Evolutionary conservation across 37 sponge, comb jelly and placozoan genomes (phyloP).

Genomic region (Halisarca cf. caerulea): DNA sequence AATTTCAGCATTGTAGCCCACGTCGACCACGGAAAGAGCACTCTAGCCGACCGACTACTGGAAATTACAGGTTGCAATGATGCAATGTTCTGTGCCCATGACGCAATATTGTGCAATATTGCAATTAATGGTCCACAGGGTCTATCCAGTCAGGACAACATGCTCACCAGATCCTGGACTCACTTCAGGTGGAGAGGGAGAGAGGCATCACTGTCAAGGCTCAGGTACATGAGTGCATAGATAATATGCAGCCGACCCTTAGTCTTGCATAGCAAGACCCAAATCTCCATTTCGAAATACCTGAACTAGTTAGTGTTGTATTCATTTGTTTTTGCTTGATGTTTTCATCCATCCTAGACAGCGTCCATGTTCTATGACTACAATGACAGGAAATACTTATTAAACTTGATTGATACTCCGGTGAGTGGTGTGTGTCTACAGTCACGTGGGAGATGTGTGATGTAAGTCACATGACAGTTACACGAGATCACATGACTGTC

Average conservation of each 20-base stretch:
- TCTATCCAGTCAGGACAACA: too few relatives aligned
- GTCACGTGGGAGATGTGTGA: not conserved
- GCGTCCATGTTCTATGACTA: constrained; percentile 68
- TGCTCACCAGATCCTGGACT: constrained; percentile 83
- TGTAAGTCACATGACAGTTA: not conserved
- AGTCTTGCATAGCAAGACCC: too few relatives aligned
- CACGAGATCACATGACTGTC: not conserved
- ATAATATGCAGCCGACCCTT: too few relatives aligned
- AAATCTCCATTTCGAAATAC: too few relatives aligned
- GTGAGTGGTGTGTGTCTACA: constrained; percentile 45
- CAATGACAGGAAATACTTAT: constrained; percentile 64
- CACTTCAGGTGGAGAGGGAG: constrained; percentile 90
- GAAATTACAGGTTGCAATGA: constrained; percentile 89
- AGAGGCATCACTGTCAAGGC: constrained; percentile 99
- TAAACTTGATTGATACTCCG: constrained; percentile 97
- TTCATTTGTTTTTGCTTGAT: too few relatives aligned
- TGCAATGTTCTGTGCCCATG: too few relatives aligned
- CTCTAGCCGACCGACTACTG: constrained; percentile 93
- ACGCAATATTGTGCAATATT: too few relatives aligned
- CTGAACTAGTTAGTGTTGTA: too few relatives aligned
- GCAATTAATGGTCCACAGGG: too few relatives aligned
- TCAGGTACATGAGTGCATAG: constrained; percentile 50
- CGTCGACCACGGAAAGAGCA: constrained; percentile 98
- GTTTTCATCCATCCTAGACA: too few relatives aligned
- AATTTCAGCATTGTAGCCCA: constrained; percentile 97